Evolutionary conservation across 2,888 invertebrate species (phyloP).

Genomic region (Tigriopus californicus): DNA sequence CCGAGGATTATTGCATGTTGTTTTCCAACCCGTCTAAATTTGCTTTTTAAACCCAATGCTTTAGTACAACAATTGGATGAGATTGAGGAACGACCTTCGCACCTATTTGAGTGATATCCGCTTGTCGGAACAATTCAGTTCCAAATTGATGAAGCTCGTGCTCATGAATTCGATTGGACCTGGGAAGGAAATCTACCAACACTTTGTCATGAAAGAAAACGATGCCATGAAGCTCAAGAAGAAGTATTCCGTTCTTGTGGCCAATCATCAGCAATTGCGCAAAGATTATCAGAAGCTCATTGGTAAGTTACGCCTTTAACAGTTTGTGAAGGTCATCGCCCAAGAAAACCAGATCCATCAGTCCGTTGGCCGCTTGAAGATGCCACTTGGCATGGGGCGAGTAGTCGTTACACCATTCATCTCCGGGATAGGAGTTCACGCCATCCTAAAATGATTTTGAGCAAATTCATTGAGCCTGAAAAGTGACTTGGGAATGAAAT

Average conservation of each 20-base stretch:
- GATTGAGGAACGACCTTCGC: neutral
- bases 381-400: conserved; percentile 12
- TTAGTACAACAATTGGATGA: conserved; percentile 4
- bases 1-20: too few species aligned
- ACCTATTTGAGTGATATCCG: neutral
- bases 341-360: neutral
- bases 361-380: conserved; percentile 2
- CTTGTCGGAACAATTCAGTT: neutral
- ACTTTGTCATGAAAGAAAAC: neutral
- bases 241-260: neutral
- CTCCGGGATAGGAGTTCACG: neutral
- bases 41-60: neutral
- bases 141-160: neutral
- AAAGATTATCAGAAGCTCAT: conserved; percentile 20
- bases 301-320: neutral
- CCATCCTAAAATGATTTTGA: neutral
- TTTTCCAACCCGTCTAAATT: too few species aligned
- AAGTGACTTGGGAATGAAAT: too few species aligned
- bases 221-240: neutral
- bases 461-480: too few species aligned
- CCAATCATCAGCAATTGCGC: conserved; percentile 10
- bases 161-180: too few species aligned
- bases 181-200: neutral
- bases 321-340: conserved; percentile 5
- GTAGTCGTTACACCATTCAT: neutral